phyloP scores from a whole-genome alignment of 2,797 vertebrate genomes.

The Myotis planiceps region DNA sequence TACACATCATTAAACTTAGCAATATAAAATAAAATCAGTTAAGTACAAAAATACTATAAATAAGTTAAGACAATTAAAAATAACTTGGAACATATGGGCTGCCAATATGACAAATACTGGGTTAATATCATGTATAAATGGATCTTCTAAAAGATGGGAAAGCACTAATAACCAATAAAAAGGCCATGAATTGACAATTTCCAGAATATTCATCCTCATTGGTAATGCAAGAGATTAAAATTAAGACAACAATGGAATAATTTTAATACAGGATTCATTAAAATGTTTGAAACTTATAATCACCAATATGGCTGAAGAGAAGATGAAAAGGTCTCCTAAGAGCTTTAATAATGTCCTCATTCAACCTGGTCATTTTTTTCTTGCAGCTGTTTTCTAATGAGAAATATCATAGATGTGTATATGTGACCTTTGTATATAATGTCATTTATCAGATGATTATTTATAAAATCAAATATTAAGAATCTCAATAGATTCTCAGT shows the following conservation, averaged over 20 bases:
- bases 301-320: neutral
- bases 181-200: neutral
- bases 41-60: conserved; percentile 21
- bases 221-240: conserved; percentile 14
- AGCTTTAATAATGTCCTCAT: neutral
- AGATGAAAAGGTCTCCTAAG: neutral
- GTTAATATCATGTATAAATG: neutral
- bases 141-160: neutral
- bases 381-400: neutral
- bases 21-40: conserved; percentile 32
- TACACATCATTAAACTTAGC: neutral
- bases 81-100: neutral
- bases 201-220: neutral
- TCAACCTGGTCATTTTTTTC: neutral
- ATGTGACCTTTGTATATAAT: neutral
- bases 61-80: conserved; percentile 56
- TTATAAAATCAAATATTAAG: neutral
- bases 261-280: neutral
- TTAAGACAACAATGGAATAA: neutral
- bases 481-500: neutral
- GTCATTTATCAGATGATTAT: neutral
- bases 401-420: neutral
- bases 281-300: neutral
- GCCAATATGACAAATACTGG: conserved; percentile 12
- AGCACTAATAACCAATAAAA: conserved; percentile 25